These are phyloP conservation scores for Ageneiosus marmoratus DNA, from an alignment of 2,113 vertebrate species.

Conservation along the genomic window DNA sequence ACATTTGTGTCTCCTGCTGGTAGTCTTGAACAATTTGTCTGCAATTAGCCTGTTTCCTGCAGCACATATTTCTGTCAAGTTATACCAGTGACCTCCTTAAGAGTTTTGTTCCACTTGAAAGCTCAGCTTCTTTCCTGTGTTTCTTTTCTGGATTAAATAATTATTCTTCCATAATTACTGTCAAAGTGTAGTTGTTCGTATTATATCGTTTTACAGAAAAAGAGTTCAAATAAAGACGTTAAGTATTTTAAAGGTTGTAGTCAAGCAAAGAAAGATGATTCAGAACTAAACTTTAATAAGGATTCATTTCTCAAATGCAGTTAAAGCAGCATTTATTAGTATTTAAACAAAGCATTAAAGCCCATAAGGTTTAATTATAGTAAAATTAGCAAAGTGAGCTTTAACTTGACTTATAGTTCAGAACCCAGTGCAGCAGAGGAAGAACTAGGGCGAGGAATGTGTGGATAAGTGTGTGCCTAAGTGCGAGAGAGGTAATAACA, in stretches of 20 bases:
- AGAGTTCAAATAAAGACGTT: background rate
- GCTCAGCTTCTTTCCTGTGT: background rate
- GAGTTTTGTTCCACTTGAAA: background rate
- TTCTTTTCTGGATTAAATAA: background rate
- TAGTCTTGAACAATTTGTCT: constrained; percentile 13
- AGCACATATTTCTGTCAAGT: constrained; percentile 1
- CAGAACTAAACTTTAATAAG: constrained; percentile 16
- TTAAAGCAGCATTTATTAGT: constrained; percentile 12
- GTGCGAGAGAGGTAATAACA: constrained; percentile 13
- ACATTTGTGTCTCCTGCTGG: background rate
- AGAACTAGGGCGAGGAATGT: background rate
- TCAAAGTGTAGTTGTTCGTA: constrained; percentile 1
- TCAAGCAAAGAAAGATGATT: constrained; percentile 8
- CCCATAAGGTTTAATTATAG: constrained; percentile 27
- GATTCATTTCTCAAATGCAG: constrained; percentile 8
- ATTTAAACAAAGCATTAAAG: background rate
- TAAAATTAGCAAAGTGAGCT: background rate
- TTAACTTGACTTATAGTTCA: constrained; percentile 17
- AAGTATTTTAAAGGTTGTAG: constrained; percentile 1
- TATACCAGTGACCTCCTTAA: constrained; percentile 11
- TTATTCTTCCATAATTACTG: background rate
- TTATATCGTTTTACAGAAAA: background rate
- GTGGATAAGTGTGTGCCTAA: constrained; percentile 18
- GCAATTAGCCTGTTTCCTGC: constrained; percentile 28
- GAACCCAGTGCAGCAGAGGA: background rate